Evolutionary conservation across 2,888 invertebrate species (phyloP).

Genomic region (Lapara coniferarum): DNA sequence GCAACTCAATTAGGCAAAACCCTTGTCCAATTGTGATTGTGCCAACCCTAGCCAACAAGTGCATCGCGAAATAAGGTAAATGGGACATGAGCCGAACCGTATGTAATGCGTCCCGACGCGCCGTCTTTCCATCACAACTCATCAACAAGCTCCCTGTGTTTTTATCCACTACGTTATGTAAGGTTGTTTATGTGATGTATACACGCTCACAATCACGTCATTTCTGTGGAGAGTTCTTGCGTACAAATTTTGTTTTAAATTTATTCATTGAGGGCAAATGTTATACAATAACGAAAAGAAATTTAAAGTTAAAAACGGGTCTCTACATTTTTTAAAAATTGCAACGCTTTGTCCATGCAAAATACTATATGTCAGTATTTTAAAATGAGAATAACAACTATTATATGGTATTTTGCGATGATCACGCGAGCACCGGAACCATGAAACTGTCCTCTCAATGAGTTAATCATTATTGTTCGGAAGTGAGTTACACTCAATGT

Average conservation of each 20-base stretch:
- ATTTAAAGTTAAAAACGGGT: too few species aligned
- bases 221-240: neutral
- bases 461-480: conserved; percentile 16
- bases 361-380: neutral
- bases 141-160: conserved; percentile 13
- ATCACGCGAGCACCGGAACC: neutral
- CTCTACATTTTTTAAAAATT: too few species aligned
- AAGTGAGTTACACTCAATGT: conserved; percentile 16
- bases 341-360: too few species aligned
- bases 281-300: too few species aligned
- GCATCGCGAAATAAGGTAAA: conserved; percentile 52
- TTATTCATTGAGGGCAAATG: too few species aligned
- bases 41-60: conserved; percentile 29
- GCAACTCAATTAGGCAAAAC: neutral
- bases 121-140: conserved; percentile 6
- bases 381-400: neutral
- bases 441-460: conserved; percentile 13
- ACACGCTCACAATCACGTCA: neutral
- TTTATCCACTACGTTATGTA: conserved; percentile 1
- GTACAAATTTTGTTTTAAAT: too few species aligned
- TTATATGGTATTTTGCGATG: neutral
- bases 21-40: neutral
- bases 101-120: conserved; percentile 52
- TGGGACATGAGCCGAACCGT: conserved; percentile 49
- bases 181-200: neutral